Evolutionary conservation across 1,140 invertebrate genomes (phyloP), one percentile per base, ranked within the genome.

Genomic region (Thalassaphorura encarpata): DNA sequence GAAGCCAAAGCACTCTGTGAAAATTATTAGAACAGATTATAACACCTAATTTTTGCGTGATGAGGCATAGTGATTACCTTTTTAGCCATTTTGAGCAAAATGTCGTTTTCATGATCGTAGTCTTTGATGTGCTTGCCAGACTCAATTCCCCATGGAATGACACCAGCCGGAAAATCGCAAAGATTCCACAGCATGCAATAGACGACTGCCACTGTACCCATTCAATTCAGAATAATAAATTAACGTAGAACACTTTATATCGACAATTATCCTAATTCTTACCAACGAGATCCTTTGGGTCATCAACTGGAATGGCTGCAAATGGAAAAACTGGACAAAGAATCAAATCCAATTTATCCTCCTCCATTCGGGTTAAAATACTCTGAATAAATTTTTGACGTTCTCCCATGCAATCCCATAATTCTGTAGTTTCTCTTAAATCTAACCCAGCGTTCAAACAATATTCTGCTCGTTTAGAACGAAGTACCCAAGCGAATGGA

Each of bases 101-200:
- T 27, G 50, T 67, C 63, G 48, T 54, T 43, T 53, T 62, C 40
- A 31, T 61, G 48, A 28, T 69, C 67, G 47, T 69, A 68, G 2
- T 63, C 43, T n/a, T 63, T 54, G 46, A 71, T 41, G 49, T 69
- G 67, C 23, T 60, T 59, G n/a, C 66, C 62, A 13, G 49, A 62
- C 51, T 72, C 71, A 19, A 43, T 63, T 3, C 68, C 69, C 28
- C 70, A 68, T 18, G 54, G 60, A 5, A 72, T 60, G n/a, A 69
- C 67, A 19, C 70, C 71, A 27, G 62, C 66, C 8, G 71, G 69
- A 42, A 70, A 71, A 60, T 71, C 61, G 2, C 68, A 24, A 19
- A 68, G 51, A 54, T 70, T 72, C 58, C 66, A 71, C 27, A 70
- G 27, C 26, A 58, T 52, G 16, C 67, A 69, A 53, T 71, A 69